Conservation (phyloP, 2,113 vertebrate genomes). For the Rhabdornis inornatus region DNA sequence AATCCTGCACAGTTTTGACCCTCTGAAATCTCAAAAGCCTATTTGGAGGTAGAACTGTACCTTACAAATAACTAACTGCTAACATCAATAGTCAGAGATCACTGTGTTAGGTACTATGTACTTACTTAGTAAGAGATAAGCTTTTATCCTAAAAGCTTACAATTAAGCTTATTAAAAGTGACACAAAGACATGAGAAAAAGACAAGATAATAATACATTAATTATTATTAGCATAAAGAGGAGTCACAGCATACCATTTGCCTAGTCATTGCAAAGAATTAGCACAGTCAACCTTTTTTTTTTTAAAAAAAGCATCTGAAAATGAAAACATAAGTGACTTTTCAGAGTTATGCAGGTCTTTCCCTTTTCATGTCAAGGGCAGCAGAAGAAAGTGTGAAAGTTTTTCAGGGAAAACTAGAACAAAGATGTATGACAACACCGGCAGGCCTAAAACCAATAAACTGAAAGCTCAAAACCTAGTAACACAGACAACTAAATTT, state of each 20-base stretch:
- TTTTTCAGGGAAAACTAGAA: background rate
- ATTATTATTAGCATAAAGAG: slow-evolving; percentile 46
- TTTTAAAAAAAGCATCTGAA: background rate
- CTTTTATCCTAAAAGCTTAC: slow-evolving; percentile 36
- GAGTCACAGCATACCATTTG: slow-evolving; percentile 52
- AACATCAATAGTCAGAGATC: background rate
- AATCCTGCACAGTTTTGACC: background rate
- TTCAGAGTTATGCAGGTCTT: background rate
- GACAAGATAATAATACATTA: slow-evolving; percentile 54
- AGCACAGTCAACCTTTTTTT: background rate
- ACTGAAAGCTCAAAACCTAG: background rate
- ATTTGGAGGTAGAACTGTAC: background rate
- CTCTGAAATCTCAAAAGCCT: background rate
- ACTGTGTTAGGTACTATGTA: background rate
- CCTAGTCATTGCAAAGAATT: slow-evolving; percentile 47
- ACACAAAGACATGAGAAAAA: slow-evolving; percentile 10
- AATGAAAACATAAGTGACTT: background rate
- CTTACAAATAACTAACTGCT: slow-evolving; percentile 13
- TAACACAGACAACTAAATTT: background rate
- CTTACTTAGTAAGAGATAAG: background rate
- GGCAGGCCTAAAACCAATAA: background rate
- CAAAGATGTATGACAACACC: background rate
- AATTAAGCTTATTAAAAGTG: slow-evolving; percentile 49
- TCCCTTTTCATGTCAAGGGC: background rate
- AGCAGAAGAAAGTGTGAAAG: background rate